Percentiles rank a stretch among this genome's conserved stretches.
Conservation (phyloP, 2,797 vertebrate genomes). For the Hippoglossus hippoglossus region DNA sequence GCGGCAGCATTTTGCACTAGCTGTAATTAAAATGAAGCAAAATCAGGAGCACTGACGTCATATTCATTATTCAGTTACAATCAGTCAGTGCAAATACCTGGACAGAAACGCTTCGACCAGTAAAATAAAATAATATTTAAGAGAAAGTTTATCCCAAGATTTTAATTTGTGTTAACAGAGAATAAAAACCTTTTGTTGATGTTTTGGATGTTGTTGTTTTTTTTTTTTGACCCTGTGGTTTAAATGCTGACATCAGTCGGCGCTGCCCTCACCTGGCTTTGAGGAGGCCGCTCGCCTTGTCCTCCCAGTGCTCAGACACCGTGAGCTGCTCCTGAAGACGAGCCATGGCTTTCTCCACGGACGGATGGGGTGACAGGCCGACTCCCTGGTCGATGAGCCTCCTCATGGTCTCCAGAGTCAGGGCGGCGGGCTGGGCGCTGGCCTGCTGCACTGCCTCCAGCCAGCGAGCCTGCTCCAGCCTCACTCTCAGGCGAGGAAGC, state of each 20-base stretch:
- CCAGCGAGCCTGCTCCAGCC: slow-evolving; percentile 94
- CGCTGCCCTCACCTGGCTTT: slow-evolving; percentile 89
- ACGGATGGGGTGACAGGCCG: slow-evolving; percentile 88
- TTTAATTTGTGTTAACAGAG: not conserved
- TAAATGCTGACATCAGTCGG: not conserved
- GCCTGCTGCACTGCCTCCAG: slow-evolving; percentile 89
- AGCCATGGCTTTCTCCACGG: slow-evolving; percentile 95
- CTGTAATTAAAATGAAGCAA: slow-evolving; percentile 83
- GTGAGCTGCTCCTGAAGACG: slow-evolving; percentile 95
- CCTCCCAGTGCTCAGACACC: slow-evolving; percentile 94
- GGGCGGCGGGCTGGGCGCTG: slow-evolving; percentile 76
- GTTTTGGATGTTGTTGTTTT: slow-evolving; percentile 12
- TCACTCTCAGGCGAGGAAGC: slow-evolving; percentile 85
- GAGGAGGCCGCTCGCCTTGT: slow-evolving; percentile 91
- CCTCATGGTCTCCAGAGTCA: slow-evolving; percentile 93
- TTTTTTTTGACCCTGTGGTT: not conserved
- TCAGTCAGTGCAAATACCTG: slow-evolving; percentile 65
- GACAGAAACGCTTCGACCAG: slow-evolving; percentile 31
- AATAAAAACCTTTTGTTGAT: slow-evolving; percentile 14
- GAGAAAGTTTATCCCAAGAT: not conserved
- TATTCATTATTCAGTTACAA: slow-evolving; percentile 61
- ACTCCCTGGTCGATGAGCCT: slow-evolving; percentile 95
- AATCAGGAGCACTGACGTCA: slow-evolving; percentile 76
- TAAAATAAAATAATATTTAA: slow-evolving; percentile 11
- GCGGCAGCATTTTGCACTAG: slow-evolving; percentile 80